phyloP scores from a whole-genome alignment of 2,797 vertebrate species.

The Myotis pilosus region DNA sequence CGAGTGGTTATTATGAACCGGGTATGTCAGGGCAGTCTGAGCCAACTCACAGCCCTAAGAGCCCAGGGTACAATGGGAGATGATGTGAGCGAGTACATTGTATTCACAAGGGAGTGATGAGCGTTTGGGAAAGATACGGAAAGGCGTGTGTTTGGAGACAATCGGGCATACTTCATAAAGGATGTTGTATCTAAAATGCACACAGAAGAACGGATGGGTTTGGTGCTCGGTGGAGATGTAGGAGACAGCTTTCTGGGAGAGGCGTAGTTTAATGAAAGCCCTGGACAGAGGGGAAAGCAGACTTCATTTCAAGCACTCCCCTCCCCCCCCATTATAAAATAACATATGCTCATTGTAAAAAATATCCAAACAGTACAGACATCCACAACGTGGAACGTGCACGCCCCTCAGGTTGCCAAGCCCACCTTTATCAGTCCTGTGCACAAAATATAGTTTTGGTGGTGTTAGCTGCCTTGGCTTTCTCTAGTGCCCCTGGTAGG shows the following conservation, averaged over 20 bases:
- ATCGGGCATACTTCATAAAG: not conserved
- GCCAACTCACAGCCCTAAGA: not conserved
- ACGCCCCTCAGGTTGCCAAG: not conserved
- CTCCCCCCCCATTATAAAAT: not conserved
- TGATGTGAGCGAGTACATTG: not conserved
- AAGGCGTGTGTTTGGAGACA: not conserved
- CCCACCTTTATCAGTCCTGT: not conserved
- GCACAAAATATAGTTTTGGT: not conserved
- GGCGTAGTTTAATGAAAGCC: not conserved
- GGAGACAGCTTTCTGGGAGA: not conserved
- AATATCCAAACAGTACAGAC: not conserved
- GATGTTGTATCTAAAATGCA: not conserved
- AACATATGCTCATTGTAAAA: not conserved
- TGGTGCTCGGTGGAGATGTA: not conserved
- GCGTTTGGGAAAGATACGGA: not conserved
- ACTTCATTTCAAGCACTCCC: not conserved
- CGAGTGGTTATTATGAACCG: not conserved
- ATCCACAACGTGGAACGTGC: not conserved
- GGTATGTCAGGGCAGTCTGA: not conserved
- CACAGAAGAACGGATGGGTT: not conserved
- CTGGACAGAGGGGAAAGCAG: not conserved
- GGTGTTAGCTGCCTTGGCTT: not conserved
- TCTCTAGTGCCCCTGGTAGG: not conserved
- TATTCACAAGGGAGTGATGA: not conserved
- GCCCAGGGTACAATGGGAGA: not conserved